Base-by-base conservation (phyloP, 1,140 invertebrate species). In the Amyelois transitella region DNA sequence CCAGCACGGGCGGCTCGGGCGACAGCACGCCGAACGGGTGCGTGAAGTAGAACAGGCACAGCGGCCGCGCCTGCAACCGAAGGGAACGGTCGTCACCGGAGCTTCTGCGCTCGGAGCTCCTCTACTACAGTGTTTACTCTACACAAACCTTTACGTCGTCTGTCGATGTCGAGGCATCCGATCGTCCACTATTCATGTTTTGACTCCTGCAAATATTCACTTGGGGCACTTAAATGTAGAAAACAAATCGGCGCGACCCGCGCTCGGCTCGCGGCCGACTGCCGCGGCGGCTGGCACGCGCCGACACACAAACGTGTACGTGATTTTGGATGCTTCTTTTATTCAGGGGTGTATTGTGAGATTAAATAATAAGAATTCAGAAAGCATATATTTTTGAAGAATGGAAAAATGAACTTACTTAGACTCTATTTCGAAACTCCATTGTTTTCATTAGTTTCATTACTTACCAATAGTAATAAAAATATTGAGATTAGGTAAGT, bases 41-140 rank as follows among this genome's bases (percentile, higher is more conserved):
- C 43, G 85, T 82, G 71, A 89, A 89, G 75, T 89, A 89, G 69
- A 87, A 89, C 49, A 89, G 62, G 56, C 88, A 88, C 55, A 89
- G 73, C 5, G 88, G 87, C 19, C 81, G 78, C 54, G 62, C 73
- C 88, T 89, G 76, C 19, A 77, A 75, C 17, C 25, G 20, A 48
- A 48, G 45, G 19, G 45, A 19, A 20, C 20, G 20, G 0, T n/a
- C 18, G 20, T 48, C 45, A 48, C 18, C 45, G 12, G 19, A 20
- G 19, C 45, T 14, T 21, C 45, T 20, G 18, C 18, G 45, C 20
- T n/a, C n/a, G n/a, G n/a, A n/a, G 10, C 18, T 19, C 45, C 19
- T 7, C 19, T 45, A 43, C 43, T 43, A 48, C 45, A 21, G 1
- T 48, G 32, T 21, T 21, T 20, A 48, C 19, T 48, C 18, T 48